Percentiles rank a stretch among this genome's conserved stretches.
These are phyloP conservation scores for Catostylus mosaicus DNA, from an alignment of 30 jellyfish, hydroid and myxozoan species.

Conservation along the genomic window DNA sequence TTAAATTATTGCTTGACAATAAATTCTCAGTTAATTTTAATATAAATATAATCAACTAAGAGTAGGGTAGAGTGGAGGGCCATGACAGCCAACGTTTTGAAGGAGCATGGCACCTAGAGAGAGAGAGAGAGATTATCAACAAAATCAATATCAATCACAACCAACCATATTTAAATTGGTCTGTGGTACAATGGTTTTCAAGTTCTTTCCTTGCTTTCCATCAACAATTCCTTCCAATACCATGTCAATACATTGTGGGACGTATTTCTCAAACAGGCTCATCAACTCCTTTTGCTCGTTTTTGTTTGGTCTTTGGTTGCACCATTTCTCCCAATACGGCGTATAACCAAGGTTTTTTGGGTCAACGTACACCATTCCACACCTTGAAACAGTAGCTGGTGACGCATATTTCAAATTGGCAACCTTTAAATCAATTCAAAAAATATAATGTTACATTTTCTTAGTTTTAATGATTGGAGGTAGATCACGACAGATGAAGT, in stretches of 20 bases:
- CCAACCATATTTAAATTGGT: slow-evolving; percentile 95
- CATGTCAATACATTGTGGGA: slow-evolving; percentile 87
- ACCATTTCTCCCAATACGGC: slow-evolving; percentile 98
- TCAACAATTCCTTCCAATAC: slow-evolving; percentile 95
- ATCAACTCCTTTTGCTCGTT: slow-evolving; percentile 77
- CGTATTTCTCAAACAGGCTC: slow-evolving; percentile 79
- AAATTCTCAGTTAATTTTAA: too few relatives aligned
- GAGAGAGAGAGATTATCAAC: background rate
- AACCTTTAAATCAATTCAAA: slow-evolving; percentile 71
- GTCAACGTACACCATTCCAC: slow-evolving; percentile 99
- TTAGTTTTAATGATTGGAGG: too few relatives aligned
- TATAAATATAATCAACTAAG: too few relatives aligned
- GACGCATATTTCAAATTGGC: slow-evolving; percentile 97
- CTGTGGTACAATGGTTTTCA: slow-evolving; percentile 90
- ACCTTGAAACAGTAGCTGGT: slow-evolving; percentile 99
- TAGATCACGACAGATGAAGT: too few relatives aligned
- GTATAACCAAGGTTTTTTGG: slow-evolving; percentile 98
- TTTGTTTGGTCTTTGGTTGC: slow-evolving; percentile 76
- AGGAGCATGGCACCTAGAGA: too few relatives aligned
- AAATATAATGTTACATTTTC: too few relatives aligned
- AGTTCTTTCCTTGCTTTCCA: slow-evolving; percentile 83
- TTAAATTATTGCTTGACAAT: too few relatives aligned
- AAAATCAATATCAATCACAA: background rate
- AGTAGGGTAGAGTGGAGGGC: too few relatives aligned
- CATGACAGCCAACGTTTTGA: too few relatives aligned